Conservation (phyloP, 1,140 invertebrate species). For the Parapsyche elsis region DNA sequence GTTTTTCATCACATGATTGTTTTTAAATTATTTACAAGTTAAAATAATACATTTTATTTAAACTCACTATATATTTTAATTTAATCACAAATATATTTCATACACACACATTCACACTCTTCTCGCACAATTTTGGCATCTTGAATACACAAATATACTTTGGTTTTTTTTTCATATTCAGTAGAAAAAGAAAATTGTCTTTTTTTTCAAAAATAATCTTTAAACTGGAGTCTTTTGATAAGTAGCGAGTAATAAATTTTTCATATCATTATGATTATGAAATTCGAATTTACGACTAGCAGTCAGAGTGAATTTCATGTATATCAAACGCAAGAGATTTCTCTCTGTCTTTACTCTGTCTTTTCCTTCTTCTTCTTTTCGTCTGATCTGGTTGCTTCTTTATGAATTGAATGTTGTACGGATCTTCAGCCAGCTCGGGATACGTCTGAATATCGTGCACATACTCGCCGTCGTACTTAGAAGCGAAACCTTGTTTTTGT, state of each 20-base stretch:
- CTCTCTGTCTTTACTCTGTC: constrained; percentile 62
- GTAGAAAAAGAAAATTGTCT: constrained; percentile 52
- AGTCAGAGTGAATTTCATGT: constrained; percentile 41
- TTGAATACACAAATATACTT: constrained; percentile 57
- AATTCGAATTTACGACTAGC: constrained; percentile 54
- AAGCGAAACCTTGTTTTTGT: constrained; percentile 82
- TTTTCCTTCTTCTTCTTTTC: constrained; percentile 74
- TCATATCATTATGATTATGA: constrained; percentile 47
- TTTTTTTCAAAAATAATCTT: constrained; percentile 56
- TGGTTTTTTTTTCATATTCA: constrained; percentile 53
- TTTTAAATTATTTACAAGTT: constrained; percentile 53
- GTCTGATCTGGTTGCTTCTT: constrained; percentile 78
- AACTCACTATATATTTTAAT: constrained; percentile 55
- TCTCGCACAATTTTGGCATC: constrained; percentile 57
- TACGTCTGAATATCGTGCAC: constrained; percentile 89
- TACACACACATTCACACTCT: constrained; percentile 50
- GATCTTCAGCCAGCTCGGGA: constrained; percentile 94
- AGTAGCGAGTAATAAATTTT: constrained; percentile 44
- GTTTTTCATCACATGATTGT: constrained; percentile 53
- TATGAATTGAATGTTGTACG: constrained; percentile 91
- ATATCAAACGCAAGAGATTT: constrained; percentile 38
- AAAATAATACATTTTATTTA: constrained; percentile 54
- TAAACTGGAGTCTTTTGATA: constrained; percentile 54
- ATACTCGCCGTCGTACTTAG: constrained; percentile 90
- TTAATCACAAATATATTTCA: constrained; percentile 54